Evolutionary conservation across 2,797 vertebrate genomes (phyloP), one percentile per base, ranked within the genome.

Genomic region (Mastacembelus armatus): DNA sequence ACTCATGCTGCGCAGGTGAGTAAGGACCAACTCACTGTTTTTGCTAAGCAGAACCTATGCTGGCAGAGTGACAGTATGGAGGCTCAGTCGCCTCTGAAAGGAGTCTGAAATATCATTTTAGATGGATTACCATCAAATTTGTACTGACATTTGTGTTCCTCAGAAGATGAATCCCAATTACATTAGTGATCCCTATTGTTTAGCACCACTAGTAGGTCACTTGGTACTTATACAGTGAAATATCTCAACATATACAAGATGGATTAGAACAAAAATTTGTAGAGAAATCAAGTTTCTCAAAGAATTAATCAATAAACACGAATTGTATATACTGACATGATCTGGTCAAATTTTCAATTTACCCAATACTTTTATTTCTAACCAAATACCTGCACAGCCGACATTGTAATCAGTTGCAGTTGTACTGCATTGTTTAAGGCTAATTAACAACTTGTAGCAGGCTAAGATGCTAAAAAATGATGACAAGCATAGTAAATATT

Each of bases 1-100:
- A 86, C 92, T 98, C 72, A 98, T 99, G 96, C 92, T 99, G 47
- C 95, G 98, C 89, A 96, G 97, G 98, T 99, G 85, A 76, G 92
- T 22, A 16, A 16, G 7, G 16, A 26, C 29, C 49, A n/a, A 15
- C 21, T 27, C 49, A 10, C 15, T 36, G n/a, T 59, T 50, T 29
- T 52, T 69, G 63, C 26, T 73, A 43, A 24, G 32, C 29, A 27
- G 29, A 50, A 44, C 30, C 16, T 3, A 22, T 4, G 0, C 12
- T 15, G 27, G 21, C 45, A 7, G 19, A 42, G 32, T 24, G 0
- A 4, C 11, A 59, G 27, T 14, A 5, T 0, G 27, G 11, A 7
- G 10, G 35, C 29, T 11, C 15, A 22, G 30, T 30, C n/a, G n/a
- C n/a, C n/a, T n/a, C n/a, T n/a, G n/a, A n/a, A n/a, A n/a, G n/a